phyloP scores from a whole-genome alignment of 2,888 invertebrate genomes.

The Micoletzkya japonica region DNA sequence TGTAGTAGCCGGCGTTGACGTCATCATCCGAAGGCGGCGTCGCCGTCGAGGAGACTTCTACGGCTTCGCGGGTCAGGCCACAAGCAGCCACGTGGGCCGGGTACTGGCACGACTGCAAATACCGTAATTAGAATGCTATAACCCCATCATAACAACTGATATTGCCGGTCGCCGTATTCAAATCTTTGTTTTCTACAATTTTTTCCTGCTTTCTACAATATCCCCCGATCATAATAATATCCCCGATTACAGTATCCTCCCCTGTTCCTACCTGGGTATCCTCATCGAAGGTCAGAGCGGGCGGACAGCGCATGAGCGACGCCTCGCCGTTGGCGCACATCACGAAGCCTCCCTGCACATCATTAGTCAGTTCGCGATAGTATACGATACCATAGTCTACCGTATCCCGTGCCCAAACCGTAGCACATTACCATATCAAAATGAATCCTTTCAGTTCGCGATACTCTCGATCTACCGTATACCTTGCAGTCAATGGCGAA shows the following conservation, averaged over 20 bases:
- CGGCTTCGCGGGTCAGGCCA: neutral
- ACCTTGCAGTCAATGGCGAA: conserved; percentile 25
- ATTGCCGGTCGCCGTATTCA: neutral
- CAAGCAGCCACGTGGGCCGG: conserved; percentile 12
- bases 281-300: conserved; percentile 15
- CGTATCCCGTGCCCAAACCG: no score
- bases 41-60: neutral
- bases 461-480: neutral
- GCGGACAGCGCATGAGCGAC: conserved; percentile 5
- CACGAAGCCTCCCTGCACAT: conserved; percentile 15
- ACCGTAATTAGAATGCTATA: neutral
- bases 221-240: no score
- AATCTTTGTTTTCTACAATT: neutral
- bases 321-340: conserved; percentile 11
- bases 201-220: no score
- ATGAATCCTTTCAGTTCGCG: no score
- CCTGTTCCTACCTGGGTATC: neutral
- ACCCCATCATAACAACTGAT: neutral
- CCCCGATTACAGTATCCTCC: no score
- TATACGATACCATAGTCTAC: no score
- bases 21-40: no score
- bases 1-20: no score
- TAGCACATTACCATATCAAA: no score
- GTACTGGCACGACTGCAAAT: conserved; percentile 13
- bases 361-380: neutral